Evolutionary conservation across 2,113 vertebrate species (phyloP).

Genomic region (Thalassarche chlororhynchos): DNA sequence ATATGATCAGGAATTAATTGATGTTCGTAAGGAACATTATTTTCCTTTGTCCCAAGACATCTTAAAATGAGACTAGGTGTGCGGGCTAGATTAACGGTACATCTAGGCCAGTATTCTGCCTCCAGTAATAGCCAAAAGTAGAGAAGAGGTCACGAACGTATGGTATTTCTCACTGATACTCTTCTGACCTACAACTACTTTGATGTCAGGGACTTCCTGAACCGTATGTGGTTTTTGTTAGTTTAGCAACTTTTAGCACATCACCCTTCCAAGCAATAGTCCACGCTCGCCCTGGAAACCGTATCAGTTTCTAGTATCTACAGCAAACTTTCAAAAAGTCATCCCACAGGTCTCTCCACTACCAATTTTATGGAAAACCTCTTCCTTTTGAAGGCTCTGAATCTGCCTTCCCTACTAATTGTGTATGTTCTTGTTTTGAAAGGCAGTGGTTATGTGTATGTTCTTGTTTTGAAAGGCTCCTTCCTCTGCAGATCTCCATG

Average conservation of each 20-base stretch:
- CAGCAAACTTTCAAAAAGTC: background rate
- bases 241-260: background rate
- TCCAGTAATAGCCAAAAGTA: background rate
- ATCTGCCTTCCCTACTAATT: background rate
- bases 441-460: background rate
- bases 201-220: background rate
- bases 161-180: background rate
- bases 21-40: background rate
- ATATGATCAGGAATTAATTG: background rate
- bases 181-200: background rate
- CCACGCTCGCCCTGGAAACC: rapidly evolving
- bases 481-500: background rate
- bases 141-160: rapidly evolving
- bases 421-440: background rate
- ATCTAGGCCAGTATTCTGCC: background rate
- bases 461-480: background rate
- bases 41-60: background rate
- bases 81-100: rapidly evolving
- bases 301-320: background rate
- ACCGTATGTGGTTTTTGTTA: background rate
- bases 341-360: background rate
- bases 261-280: background rate
- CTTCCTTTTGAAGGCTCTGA: background rate
- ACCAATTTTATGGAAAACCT: background rate
- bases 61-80: background rate